Base-by-base conservation (phyloP, 2,888 invertebrate species). In the Capitulum mitella region DNA sequence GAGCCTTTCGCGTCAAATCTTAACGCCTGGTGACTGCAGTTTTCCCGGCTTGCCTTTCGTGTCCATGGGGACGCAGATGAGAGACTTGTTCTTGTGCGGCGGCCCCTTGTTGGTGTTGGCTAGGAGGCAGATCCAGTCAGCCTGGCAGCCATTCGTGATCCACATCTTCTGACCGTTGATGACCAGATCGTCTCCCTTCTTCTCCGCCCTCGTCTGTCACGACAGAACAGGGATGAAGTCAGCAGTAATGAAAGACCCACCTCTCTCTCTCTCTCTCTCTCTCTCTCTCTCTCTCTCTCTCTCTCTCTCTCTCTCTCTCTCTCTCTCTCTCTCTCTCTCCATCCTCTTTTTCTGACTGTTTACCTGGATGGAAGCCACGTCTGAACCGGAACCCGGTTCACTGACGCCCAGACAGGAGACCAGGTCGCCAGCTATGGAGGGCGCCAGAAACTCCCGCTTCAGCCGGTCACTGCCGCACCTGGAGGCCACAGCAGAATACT, bases 91-190 rank as follows among this genome's bases (percentile, higher is more conserved):
- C 79, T 83, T 82, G 82, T 89, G 88, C 3, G 84, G 81, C 29
- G 82, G 82, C 0, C 86, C 87, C 12, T 86, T 83, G 6, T 85
- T 84, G 0, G 89, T 89, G 83, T 88, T 89, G 34, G 87, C 87
- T 75, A 89, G 83, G 37, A 89, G 84, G 83, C 88, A 89, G 84
- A 89, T 88, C 89, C 89, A 89, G 83, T 89, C 89, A 0, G 89
- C 89, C 83, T 89, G 87, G 34, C 84, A 83, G 0, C 87, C 89
- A 82, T 87, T 89, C 6, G 89, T 89, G 74, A 87, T 89, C 89
- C 89, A 89, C 88, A 88, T 88, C 83, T 89, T 89, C 40, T 86
- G 85, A 0, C 89, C 89, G 83, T 89, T 89, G 64, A 89, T 89
- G 26, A 89, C 84, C n/a, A 85, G 82, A 81, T 87, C 87, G 80